Base-by-base conservation (phyloP, 2,888 invertebrate species). In the Patella depressa region DNA sequence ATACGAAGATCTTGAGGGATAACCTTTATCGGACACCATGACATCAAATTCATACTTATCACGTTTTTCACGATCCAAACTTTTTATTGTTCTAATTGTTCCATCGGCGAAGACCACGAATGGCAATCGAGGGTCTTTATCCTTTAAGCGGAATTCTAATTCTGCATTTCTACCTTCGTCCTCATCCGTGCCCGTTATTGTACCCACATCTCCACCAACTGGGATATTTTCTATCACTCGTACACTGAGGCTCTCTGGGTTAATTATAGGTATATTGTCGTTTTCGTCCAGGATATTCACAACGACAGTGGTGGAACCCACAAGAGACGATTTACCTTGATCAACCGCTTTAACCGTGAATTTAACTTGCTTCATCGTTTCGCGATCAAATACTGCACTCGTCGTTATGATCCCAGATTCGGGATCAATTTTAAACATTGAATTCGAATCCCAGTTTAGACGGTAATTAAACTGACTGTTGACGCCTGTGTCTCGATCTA, bases 181-280 rank as follows among this genome's bases (percentile, higher is more conserved):
- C 12, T 81, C 82, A 69, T 89, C 89, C 29, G 65, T 78, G 2
- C 84, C 88, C 11, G 82, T 79, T 53, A 89, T 80, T 72, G 81
- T 81, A 29, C 87, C 89, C 17, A 88, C 85, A 24, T 71, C 71
- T 3, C 84, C 82, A 9, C 83, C 82, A 5, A 80, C 79, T 4
- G 76, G 75, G 53, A 79, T 79, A 69, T 85, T 85, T 82, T 88
- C 89, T 0, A 78, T 78, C 1, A 86, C 81, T 75, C 83, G 72
- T 59, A 88, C 84, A 74, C 80, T 79, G n/a, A 84, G 78, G 59
- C 81, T 79, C 54, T 83, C 77, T 7, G 78, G 72, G 2, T 72
- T 74, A 79, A 88, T 87, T 19, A 79, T 80, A 7, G 89, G 89
- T 14, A 80, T 78, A 78, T 86, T 85, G 76, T 89, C 89, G 81